Conservation (phyloP, 2,113 vertebrate species). For the Kobus ellipsiprymnus region DNA sequence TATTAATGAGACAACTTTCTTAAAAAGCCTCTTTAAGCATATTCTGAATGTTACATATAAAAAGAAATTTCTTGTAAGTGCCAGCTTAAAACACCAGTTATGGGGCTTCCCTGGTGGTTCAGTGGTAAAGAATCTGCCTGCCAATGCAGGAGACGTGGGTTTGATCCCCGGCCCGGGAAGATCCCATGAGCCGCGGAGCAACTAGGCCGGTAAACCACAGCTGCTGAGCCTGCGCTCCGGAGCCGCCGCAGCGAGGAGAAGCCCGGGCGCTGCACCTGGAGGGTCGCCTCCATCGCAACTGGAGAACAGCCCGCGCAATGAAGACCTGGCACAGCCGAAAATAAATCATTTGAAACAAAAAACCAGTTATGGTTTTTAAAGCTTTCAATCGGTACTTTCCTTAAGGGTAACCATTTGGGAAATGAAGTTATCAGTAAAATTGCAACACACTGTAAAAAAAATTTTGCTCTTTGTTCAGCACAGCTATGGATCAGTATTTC, state of each 20-base stretch:
- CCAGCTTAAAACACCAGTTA: background rate
- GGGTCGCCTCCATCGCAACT: background rate
- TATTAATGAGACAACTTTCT: background rate
- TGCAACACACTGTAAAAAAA: background rate
- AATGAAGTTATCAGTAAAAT: background rate
- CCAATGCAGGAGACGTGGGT: background rate
- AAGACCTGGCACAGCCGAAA: background rate
- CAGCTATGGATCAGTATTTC: background rate
- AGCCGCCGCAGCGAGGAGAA: background rate
- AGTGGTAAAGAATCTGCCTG: background rate
- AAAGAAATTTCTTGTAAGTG: background rate
- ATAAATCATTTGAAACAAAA: background rate
- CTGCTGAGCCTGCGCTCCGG: too few relatives aligned
- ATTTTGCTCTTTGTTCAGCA: background rate
- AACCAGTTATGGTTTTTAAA: background rate
- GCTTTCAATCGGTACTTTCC: background rate
- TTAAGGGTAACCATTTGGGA: background rate
- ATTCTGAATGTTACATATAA: background rate
- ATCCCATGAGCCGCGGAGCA: background rate
- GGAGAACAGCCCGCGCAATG: fast-evolving
- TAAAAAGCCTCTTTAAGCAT: background rate
- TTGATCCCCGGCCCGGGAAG: background rate
- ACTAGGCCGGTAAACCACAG: background rate
- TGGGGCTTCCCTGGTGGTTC: background rate
- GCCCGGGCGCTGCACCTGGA: fast-evolving